Base-by-base conservation (phyloP, 2,113 vertebrate species). In the Ailuropoda melanoleuca region DNA sequence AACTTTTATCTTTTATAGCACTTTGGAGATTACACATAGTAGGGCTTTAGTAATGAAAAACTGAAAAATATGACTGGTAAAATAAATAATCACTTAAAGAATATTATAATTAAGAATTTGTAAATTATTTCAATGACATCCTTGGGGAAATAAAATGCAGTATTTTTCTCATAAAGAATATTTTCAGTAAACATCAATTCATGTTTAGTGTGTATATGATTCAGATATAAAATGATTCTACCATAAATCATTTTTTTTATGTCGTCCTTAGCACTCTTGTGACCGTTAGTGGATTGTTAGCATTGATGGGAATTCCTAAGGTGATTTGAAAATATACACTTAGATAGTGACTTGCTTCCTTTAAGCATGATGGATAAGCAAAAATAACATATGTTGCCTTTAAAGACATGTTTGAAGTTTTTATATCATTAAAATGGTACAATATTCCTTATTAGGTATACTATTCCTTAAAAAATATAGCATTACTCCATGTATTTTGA, bases 311-410 rank as follows among this genome's bases (percentile, higher is more conserved):
- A 81, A 29, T 64, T 96, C 13, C 55, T 55, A 75, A 78, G 29
- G 8, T 34, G 64, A 77, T 8, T 53, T 62, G 85, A 53, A 93
- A 95, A 56, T 70, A 64, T 4, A 80, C 5, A 31, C 5, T 85
- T 62, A 70, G 6, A 55, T 53, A 92, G 50, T 8, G 89, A 50
- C 26, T 72, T 46, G 23, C 12, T 82, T 86, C 21, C 19, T 83
- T 95, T 83, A 93, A 95, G 77, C 21, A 70, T 64, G 31, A 90
- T 87, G 10, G 55, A 70, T 77, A 95, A 70, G 34, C 24, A 90
- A 90, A 97, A 84, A 23, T 68, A 50, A 70, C 2, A 85, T 17
- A 2, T 75, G 3, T 85, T 89, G 77, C 3, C 18, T n/a, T 80
- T 68, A 94, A 95, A 70, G 43, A 18, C 5, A 72, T 17, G 3